phyloP scores from a whole-genome alignment of 2,888 invertebrate species.

The Lochmaea capreae region DNA sequence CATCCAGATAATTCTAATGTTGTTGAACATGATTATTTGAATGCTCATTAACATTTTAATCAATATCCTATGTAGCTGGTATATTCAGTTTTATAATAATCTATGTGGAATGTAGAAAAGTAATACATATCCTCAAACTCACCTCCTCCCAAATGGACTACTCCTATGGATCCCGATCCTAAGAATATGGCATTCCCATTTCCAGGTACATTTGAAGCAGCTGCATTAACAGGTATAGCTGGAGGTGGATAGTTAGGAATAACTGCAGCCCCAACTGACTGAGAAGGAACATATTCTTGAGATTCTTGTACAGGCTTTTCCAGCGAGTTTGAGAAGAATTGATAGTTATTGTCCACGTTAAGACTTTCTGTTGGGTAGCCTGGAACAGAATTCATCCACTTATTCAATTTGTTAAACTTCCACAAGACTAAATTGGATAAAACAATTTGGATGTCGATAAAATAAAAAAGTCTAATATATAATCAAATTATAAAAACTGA shows the following conservation, averaged over 20 bases:
- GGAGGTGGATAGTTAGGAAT: conserved; percentile 55
- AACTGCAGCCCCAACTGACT: conserved; percentile 54
- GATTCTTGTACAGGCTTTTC: conserved; percentile 58
- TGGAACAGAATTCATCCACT: not conserved
- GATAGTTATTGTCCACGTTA: conserved; percentile 1
- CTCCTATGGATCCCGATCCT: conserved; percentile 62
- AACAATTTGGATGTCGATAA: too few species aligned
- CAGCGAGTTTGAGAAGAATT: conserved; percentile 49
- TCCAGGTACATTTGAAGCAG: conserved; percentile 54
- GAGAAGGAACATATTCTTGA: conserved; percentile 55
- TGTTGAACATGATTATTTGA: too few species aligned
- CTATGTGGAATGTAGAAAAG: too few species aligned
- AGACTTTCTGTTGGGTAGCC: conserved; percentile 21
- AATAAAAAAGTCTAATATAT: too few species aligned
- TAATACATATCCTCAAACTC: not conserved
- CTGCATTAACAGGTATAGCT: conserved; percentile 57
- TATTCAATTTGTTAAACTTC: too few species aligned
- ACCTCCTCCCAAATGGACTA: conserved; percentile 60
- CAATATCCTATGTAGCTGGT: too few species aligned
- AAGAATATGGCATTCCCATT: conserved; percentile 58
- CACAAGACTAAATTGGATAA: too few species aligned
- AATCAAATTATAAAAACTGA: too few species aligned
- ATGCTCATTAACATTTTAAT: too few species aligned
- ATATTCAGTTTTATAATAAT: too few species aligned
- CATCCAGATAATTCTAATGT: too few species aligned